Evolutionary conservation across 1,140 invertebrate genomes (phyloP), one percentile per base, ranked within the genome.

Genomic region (Phymorhynchus buccinoides): DNA sequence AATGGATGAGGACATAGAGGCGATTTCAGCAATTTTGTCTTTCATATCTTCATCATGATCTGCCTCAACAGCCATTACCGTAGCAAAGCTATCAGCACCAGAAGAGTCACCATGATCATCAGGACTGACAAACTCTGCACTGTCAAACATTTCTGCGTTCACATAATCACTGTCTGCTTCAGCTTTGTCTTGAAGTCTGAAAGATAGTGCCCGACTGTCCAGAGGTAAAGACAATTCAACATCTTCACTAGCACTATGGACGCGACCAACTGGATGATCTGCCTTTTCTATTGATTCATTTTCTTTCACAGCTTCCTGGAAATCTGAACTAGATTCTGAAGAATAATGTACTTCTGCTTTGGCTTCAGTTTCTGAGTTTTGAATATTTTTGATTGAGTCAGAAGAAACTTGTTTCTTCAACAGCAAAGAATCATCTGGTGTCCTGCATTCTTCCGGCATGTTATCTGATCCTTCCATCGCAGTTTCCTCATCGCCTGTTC

Each of bases 51-150:
- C 96, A 90, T 97, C 95, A 44, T 96, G 95, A 78, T 97, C 88
- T 4, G 88, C 89, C 73, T 97, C 88, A 30, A 88, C 90, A 78
- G 91, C 89, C 78, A 93, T 90, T 32, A 93, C 92, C 68, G 92
- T 93, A 71, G 92, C 97, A 94, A 98, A 98, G 39, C 97, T 97
- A 92, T 98, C 97, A 90, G 96, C 96, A 62, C 95, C 96, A 1
- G 96, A 96, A 0, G 97, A 97, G 88, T 97, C 96, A 30, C 88
- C 92, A 62, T 86, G 73, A 87, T 93, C 92, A 80, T 93, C 92
- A 80, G 89, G 90, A 77, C 85, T 86, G 22, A 71, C 18, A 18
- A 66, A 48, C 41, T 85, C 84, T 30, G 52, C 42, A 42, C 79
- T 71, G n/a, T 85, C 84, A 30, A 71, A 62, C 35, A 85, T 56